Evolutionary conservation across 2,113 vertebrate species (phyloP).

Genomic region (Python bivittatus): DNA sequence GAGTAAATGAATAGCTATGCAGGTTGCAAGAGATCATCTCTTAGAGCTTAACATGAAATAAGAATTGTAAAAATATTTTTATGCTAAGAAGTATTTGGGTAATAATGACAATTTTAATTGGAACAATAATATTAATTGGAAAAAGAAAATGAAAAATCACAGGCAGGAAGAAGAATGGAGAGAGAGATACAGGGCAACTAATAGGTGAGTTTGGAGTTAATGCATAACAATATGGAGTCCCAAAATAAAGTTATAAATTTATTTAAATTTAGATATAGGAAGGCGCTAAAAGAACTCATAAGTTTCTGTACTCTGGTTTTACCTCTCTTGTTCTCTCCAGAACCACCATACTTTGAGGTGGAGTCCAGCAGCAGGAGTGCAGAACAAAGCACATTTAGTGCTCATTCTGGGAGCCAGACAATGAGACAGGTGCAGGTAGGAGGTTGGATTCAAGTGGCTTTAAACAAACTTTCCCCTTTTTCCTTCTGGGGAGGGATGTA

Average conservation of each 20-base stretch:
- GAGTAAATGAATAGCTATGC: background rate
- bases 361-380: background rate
- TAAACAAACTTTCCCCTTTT: background rate
- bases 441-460: background rate
- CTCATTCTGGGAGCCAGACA: background rate
- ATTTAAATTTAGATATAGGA: too few species aligned
- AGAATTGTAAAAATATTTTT: background rate
- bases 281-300: background rate
- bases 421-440: background rate
- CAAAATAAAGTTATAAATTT: background rate
- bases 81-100: background rate
- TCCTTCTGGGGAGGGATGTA: background rate
- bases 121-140: background rate
- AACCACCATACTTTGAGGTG: slow-evolving; percentile 8
- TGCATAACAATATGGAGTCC: background rate
- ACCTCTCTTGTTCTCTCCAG: background rate
- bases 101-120: background rate
- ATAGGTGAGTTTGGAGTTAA: background rate
- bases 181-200: background rate
- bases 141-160: background rate
- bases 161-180: background rate
- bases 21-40: background rate
- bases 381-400: background rate
- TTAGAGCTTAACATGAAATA: background rate
- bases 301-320: background rate